Base-by-base conservation (phyloP, 2,113 vertebrate genomes). In the Garra rufa region DNA sequence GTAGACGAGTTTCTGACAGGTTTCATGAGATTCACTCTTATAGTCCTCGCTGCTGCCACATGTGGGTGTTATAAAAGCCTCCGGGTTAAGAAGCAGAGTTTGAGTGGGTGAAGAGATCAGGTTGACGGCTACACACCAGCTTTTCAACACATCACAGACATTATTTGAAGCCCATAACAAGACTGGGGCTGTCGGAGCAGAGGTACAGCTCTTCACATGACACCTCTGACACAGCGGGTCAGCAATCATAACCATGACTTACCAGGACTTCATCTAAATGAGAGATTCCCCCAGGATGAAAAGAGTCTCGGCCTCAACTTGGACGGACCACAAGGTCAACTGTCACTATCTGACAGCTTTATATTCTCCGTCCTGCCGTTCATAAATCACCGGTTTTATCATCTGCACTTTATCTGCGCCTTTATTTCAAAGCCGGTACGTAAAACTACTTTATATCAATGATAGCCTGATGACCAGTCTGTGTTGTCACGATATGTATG, bases 311-410 rank as follows among this genome's bases (percentile, higher is more conserved):
- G 86, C 82, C 81, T 89, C 84, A 89, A 90, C 91, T 92, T 91
- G 87, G 88, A 87, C 87, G 89, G 86, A 89, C 85, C 84, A 43
- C 88, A 89, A 90, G 94, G 90, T 94, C 92, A 94, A 86, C 91
- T 92, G 90, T 93, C 92, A 91, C 44, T 90, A 55, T 85, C 86
- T 92, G 93, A 94, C 90, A 92, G 93, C 91, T 94, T 95, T 93
- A 94, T 93, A 93, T 85, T 84, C 74, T 70, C 86, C 59, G 85
- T 87, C 61, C 87, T 87, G 79, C 85, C 70, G 86, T 75, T 85
- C 77, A 85, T 93, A 94, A 93, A 93, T 91, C 91, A 82, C 50
- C 1, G 11, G 76, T 84, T 91, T 91, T 91, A 91, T 94, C 91
- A 91, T 93, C 92, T 92, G 90, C 86, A 87, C 87, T 87, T 93